Conservation (phyloP, 2,797 vertebrate genomes). For the Taenioides sp. region DNA sequence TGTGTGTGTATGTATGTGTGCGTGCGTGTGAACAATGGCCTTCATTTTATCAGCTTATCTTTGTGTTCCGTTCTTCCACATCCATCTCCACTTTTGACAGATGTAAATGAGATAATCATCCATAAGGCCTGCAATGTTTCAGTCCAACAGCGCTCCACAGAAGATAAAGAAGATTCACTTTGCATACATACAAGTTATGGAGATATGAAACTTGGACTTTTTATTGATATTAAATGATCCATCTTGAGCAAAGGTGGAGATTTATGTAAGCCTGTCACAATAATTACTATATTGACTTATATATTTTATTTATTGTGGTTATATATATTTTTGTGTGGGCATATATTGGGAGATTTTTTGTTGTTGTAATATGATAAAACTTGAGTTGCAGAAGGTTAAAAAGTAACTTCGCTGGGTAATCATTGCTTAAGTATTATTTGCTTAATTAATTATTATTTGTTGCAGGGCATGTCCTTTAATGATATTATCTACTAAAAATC, state of each 20-base stretch:
- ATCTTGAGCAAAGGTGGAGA: background rate
- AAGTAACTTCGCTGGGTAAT: too few species aligned
- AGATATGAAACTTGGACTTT: background rate
- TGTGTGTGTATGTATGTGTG: conserved; percentile 27
- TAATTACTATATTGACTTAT: too few species aligned
- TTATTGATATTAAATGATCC: background rate
- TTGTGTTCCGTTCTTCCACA: conserved; percentile 49
- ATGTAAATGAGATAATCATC: conserved; percentile 59
- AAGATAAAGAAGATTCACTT: background rate
- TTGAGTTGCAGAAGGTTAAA: too few species aligned
- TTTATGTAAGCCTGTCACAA: background rate
- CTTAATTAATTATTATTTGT: too few species aligned
- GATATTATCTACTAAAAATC: too few species aligned
- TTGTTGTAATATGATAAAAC: too few species aligned
- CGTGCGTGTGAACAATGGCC: conserved; percentile 56
- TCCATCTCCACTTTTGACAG: conserved; percentile 49
- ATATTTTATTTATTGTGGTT: too few species aligned
- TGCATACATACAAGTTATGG: background rate
- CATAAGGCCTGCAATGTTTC: conserved; percentile 16
- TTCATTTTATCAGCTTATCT: conserved; percentile 69
- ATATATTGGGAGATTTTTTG: too few species aligned
- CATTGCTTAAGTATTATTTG: too few species aligned
- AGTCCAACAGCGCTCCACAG: background rate
- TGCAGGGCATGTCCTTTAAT: too few species aligned
- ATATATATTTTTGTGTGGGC: too few species aligned